Evolutionary conservation across 1,140 invertebrate species (phyloP).

Genomic region (Drosophila oshimai): DNA sequence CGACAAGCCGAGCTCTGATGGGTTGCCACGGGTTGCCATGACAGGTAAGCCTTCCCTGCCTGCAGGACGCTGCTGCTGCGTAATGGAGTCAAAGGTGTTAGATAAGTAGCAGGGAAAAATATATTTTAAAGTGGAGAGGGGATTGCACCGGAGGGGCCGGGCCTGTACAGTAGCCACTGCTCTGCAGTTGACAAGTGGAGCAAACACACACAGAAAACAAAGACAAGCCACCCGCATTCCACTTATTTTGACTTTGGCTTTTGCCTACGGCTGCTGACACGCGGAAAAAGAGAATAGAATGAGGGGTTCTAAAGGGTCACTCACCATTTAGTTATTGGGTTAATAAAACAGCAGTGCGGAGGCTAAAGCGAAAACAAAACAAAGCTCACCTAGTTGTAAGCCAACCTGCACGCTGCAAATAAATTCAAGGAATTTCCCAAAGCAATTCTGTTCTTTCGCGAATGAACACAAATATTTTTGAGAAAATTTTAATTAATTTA

Average conservation of each 20-base stretch:
- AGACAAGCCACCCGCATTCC: slow-evolving; percentile 69
- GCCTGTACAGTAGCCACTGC: slow-evolving; percentile 15
- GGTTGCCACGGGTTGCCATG: slow-evolving; percentile 63
- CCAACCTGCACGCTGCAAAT: background rate
- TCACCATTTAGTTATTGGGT: slow-evolving; percentile 70
- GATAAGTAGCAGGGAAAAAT: slow-evolving; percentile 49
- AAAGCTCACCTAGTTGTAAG: slow-evolving; percentile 59
- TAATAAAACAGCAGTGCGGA: slow-evolving; percentile 65
- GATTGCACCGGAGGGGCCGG: no score
- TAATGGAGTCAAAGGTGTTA: slow-evolving; percentile 73
- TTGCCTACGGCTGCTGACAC: slow-evolving; percentile 26
- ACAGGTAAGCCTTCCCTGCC: slow-evolving; percentile 58
- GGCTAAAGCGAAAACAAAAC: slow-evolving; percentile 11
- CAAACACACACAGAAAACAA: slow-evolving; percentile 33
- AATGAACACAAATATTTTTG: background rate
- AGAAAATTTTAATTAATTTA: background rate
- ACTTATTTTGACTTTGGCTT: slow-evolving; percentile 60
- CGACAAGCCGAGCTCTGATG: slow-evolving; percentile 27
- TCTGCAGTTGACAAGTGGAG: slow-evolving; percentile 68
- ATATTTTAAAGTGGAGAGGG: background rate
- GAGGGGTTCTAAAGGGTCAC: background rate
- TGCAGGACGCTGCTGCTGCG: slow-evolving; percentile 13
- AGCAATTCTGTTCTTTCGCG: no score
- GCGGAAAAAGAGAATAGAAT: background rate
- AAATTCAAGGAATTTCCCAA: background rate